phyloP scores from a whole-genome alignment of 2,888 invertebrate species.

The Trichopria drosophilae region DNA sequence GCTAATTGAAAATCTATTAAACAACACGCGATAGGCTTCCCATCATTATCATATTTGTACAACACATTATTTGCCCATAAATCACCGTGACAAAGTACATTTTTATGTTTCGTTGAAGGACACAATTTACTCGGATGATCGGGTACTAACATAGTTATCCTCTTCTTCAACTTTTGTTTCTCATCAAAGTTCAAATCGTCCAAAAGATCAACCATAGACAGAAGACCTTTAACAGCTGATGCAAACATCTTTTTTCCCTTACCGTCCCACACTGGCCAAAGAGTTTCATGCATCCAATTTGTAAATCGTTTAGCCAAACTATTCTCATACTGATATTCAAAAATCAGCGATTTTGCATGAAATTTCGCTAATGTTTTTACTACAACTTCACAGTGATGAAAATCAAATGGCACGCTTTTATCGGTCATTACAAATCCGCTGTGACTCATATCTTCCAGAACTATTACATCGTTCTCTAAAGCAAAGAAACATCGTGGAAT shows the following conservation, averaged over 20 bases:
- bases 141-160: conserved; percentile 23
- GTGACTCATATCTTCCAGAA: conserved; percentile 65
- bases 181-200: conserved; percentile 33
- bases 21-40: conserved; percentile 47
- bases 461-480: conserved; percentile 46
- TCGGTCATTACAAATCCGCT: conserved; percentile 69
- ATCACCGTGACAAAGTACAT: conserved; percentile 56
- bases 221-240: conserved; percentile 45
- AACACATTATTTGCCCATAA: conserved; percentile 56
- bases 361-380: conserved; percentile 67
- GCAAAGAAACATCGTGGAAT: conserved; percentile 47
- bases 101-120: conserved; percentile 45
- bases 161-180: conserved; percentile 38
- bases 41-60: conserved; percentile 46
- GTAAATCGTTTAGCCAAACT: conserved; percentile 43
- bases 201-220: conserved; percentile 44
- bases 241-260: conserved; percentile 35
- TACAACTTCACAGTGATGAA: conserved; percentile 65
- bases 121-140: conserved; percentile 40
- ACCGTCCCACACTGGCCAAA: conserved; percentile 40
- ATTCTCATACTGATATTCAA: conserved; percentile 43
- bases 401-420: conserved; percentile 64
- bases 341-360: conserved; percentile 66
- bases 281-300: conserved; percentile 45
- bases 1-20: conserved; percentile 60